Conservation (phyloP, 2,888 invertebrate species). For the Tetramorium bicarinatum region DNA sequence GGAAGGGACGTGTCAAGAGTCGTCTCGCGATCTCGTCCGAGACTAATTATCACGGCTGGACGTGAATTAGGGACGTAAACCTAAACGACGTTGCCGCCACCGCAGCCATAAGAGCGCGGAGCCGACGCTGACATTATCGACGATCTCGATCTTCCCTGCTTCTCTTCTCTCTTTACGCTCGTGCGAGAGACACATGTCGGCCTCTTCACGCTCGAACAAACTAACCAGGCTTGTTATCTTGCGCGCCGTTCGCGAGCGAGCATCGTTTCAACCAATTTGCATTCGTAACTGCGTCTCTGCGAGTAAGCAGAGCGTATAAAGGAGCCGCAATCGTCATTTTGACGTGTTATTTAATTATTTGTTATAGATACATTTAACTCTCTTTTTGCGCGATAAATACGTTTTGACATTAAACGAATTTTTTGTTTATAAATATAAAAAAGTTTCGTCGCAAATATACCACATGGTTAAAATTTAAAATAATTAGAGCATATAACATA, state of each 20-base stretch:
- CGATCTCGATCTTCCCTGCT: constrained; percentile 70
- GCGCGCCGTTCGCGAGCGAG: constrained; percentile 13
- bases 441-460: no score
- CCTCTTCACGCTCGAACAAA: constrained; percentile 42
- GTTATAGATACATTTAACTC: background rate
- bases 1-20: constrained; percentile 47
- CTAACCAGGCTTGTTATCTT: constrained; percentile 39
- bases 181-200: constrained; percentile 55
- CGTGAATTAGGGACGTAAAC: constrained; percentile 76
- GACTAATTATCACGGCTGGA: constrained; percentile 79
- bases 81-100: constrained; percentile 64
- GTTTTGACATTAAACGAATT: no score
- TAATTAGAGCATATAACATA: background rate
- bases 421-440: no score
- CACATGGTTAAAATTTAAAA: background rate
- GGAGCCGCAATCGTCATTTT: constrained; percentile 13
- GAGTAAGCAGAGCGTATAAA: background rate
- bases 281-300: constrained; percentile 56
- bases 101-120: constrained; percentile 46
- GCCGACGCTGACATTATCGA: constrained; percentile 66
- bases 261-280: constrained; percentile 64
- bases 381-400: no score
- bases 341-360: constrained; percentile 7
- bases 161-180: constrained; percentile 46
- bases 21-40: constrained; percentile 66